phyloP scores from a whole-genome alignment of 2,888 invertebrate species.

The Pachydiplax longipennis region DNA sequence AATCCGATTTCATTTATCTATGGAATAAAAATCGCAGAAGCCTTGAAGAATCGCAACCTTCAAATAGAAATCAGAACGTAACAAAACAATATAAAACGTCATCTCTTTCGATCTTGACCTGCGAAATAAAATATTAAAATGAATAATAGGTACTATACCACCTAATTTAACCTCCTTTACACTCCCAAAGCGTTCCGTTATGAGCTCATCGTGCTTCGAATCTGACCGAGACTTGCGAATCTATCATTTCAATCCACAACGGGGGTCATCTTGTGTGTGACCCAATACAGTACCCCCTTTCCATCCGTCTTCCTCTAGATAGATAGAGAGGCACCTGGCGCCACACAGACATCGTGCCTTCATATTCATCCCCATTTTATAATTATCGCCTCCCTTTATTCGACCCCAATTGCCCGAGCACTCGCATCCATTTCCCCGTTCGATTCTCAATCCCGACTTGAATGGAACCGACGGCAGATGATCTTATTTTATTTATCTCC shows the following conservation, averaged over 20 bases:
- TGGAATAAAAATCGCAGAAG: too few species aligned
- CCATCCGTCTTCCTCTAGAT: neutral
- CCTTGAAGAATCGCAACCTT: too few species aligned
- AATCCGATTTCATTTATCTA: too few species aligned
- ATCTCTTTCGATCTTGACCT: too few species aligned
- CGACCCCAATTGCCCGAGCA: neutral
- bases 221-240: neutral
- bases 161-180: too few species aligned
- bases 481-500: neutral
- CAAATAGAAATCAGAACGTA: too few species aligned
- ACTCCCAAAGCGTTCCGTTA: neutral
- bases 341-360: neutral
- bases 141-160: too few species aligned
- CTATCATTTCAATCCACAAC: neutral
- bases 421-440: neutral
- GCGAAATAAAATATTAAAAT: too few species aligned
- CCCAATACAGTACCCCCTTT: neutral
- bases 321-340: neutral
- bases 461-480: neutral
- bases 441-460: neutral
- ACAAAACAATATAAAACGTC: too few species aligned
- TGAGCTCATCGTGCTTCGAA: neutral
- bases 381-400: too few species aligned
- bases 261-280: neutral
- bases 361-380: neutral